These are phyloP conservation scores for Tridacna crocea DNA, from an alignment of 2,888 invertebrate species.

Conservation along the genomic window DNA sequence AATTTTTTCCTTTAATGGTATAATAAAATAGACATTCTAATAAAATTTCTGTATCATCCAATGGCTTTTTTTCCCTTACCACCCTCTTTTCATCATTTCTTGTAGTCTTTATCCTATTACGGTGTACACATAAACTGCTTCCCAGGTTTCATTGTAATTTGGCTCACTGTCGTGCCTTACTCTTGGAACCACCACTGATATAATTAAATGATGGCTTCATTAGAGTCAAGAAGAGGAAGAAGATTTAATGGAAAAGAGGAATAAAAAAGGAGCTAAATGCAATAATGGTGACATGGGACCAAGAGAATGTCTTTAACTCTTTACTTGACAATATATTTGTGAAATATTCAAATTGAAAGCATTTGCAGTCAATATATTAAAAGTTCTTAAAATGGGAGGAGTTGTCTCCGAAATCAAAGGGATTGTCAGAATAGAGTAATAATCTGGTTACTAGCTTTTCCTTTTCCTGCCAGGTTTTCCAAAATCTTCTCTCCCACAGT, in stretches of 20 bases:
- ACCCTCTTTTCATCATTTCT: not conserved
- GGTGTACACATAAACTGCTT: conserved; percentile 11
- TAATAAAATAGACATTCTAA: conserved; percentile 3
- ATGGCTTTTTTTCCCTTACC: not conserved
- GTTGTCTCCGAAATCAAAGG: too few relatives aligned
- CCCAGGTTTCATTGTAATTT: conserved; percentile 15
- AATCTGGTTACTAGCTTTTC: too few relatives aligned
- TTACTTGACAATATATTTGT: too few relatives aligned
- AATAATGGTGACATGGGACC: conserved; percentile 21
- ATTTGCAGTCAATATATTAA: too few relatives aligned
- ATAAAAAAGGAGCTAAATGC: conserved; percentile 27
- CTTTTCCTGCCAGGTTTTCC: too few relatives aligned
- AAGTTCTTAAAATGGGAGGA: too few relatives aligned
- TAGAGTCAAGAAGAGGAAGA: conserved; percentile 12
- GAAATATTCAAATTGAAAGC: too few relatives aligned
- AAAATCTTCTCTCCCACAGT: too few relatives aligned
- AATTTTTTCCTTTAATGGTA: conserved; percentile 27
- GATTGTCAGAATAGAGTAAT: too few relatives aligned
- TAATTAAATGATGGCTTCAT: conserved; percentile 27
- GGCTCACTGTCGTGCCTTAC: conserved; percentile 18
- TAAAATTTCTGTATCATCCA: conserved; percentile 7
- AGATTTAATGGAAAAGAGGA: conserved; percentile 22
- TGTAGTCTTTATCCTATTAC: conserved; percentile 24
- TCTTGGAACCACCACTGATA: conserved; percentile 1
- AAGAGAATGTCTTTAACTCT: conserved; percentile 7